Evolutionary conservation across 2,888 invertebrate species (phyloP), one percentile per base, ranked within the genome.

Genomic region (Lysandra coridon): DNA sequence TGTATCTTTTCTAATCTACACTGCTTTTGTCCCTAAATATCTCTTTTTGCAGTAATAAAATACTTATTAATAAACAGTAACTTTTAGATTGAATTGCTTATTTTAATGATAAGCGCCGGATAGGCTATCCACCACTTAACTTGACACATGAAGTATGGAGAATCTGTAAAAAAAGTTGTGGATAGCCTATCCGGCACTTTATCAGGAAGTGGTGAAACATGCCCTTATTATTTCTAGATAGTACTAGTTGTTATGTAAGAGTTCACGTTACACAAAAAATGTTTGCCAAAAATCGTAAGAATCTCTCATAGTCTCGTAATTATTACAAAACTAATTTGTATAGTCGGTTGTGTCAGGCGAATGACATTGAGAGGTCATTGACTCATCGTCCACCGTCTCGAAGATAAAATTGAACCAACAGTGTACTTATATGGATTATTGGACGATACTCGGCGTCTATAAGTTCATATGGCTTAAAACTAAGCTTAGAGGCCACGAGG

Each of bases 331-430:
- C 69, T 69, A 17, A 69, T 69, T 69, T 69, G 33, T 17, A 17
- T 17, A 37, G 69, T 69, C 17, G 69, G 33, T 33, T 33, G 69
- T 69, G 69, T 69, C 33, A 69, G 64, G 30, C 64, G 7, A 69
- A 33, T 76, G 76, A 76, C 76, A 76, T 76, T 76, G 76, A 76
- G 57, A 17, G 76, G 76, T 57, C 76, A 76, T 76, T 76, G 76
- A 76, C 76, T 57, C 57, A 33, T 57, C 76, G 33, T 0, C 69
- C 69, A 69, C 33, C 33, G 69, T 69, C 69, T 69, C 69, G 69
- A 33, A 69, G 69, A 69, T 69, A 69, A 69, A 69, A 37, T 69
- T 69, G 37, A 69, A 69, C 69, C 69, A 69, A 37, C 69, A 69
- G 17, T 37, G 64, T 64, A 69, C 69, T 33, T 69, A 69, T 69